Evolutionary conservation across 2,797 vertebrate species (phyloP), one percentile per base, ranked within the genome.

Genomic region (Coracias cyanogaster): DNA sequence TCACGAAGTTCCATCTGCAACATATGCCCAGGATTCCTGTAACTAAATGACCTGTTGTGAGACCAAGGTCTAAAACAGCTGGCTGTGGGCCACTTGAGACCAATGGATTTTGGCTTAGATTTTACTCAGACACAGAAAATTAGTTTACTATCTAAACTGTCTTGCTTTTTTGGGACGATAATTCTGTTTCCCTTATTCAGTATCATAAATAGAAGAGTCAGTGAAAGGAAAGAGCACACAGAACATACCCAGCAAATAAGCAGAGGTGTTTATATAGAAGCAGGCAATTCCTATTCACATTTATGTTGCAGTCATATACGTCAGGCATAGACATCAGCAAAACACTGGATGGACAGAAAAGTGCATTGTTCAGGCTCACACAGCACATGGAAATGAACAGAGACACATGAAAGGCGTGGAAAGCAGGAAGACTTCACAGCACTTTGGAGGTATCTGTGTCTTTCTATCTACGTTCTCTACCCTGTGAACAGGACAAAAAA

Each of bases 241-340:
- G 60, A 79, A 80, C 16, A 61, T n/a, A 60, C 1, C 52, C 19
- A 11, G 8, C 4, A 78, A 57, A 12, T 8, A 66, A 37, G 6
- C 8, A 69, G 18, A 66, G 8, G 6, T 69, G 8, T 15, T 84
- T 3, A 3, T 16, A 31, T n/a, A 29, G 35, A 62, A 70, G 9
- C 12, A 82, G 35, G 14, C 2, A 65, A 58, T 62, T 86, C 16
- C 20, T 39, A 21, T 29, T 72, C 43, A n/a, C 2, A 1, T 58
- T 78, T 80, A 22, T 0, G 2, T 5, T 62, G 43, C 0, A 4
- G 14, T n/a, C 31, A 37, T 51, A 43, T 8, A 24, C 0, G 0
- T 65, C 17, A 37, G 46, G 31, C 9, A 70, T n/a, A 81, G n/a
- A 13, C 6, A 51, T n/a, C 13, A 39, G 11, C 26, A 65, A 49